phyloP scores from a whole-genome alignment of 37 sponge, comb jelly and placozoan species.

The Halichondria panicea region DNA sequence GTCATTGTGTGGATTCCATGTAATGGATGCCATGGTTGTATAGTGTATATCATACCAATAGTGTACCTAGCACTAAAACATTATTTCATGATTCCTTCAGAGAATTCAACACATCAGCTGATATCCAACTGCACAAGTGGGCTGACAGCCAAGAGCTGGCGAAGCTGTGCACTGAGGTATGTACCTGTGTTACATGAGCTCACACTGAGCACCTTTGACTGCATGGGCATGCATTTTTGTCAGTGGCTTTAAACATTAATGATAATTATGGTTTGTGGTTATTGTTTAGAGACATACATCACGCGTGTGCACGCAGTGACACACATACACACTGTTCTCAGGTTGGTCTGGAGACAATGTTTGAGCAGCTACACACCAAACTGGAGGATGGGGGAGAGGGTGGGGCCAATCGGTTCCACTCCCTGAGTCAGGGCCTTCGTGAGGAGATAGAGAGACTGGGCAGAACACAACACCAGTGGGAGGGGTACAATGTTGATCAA shows the following conservation, averaged over 20 bases:
- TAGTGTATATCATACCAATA: too few species aligned
- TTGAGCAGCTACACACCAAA: conserved; percentile 68
- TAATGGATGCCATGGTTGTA: too few species aligned
- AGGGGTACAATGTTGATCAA: conserved; percentile 74
- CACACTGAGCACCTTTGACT: too few species aligned
- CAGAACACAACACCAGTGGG: conserved; percentile 68
- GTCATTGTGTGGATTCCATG: too few species aligned
- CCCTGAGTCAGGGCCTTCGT: conserved; percentile 70
- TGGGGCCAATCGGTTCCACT: conserved; percentile 68
- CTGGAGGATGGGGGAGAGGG: conserved; percentile 50
- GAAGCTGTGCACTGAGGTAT: conserved; percentile 60
- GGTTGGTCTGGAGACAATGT: conserved; percentile 79
- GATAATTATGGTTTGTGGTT: neutral
- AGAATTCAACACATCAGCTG: conserved; percentile 78
- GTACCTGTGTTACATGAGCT: neutral
- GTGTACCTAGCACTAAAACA: too few species aligned
- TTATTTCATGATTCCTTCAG: too few species aligned
- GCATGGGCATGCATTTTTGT: neutral
- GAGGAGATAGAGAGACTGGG: conserved; percentile 73
- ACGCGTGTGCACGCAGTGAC: too few species aligned
- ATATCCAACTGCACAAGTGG: conserved; percentile 91
- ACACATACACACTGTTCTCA: neutral
- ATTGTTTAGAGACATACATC: too few species aligned
- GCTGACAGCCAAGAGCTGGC: conserved; percentile 77
- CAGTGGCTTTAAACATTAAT: neutral